These are phyloP conservation scores for Baccha elongata DNA, from an alignment of 2,888 invertebrate species.

Conservation along the genomic window DNA sequence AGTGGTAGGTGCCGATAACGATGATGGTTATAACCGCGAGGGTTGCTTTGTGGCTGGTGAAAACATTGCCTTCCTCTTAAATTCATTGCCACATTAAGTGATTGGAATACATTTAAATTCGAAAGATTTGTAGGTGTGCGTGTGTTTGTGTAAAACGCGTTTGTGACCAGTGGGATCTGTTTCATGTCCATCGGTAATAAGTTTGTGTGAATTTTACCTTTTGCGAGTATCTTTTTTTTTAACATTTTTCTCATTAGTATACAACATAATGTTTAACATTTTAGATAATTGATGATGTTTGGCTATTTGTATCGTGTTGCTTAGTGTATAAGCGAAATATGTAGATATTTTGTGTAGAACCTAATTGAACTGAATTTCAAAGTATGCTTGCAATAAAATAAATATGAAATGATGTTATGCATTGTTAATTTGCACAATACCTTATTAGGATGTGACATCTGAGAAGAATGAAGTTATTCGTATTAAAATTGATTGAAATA, in stretches of 20 bases:
- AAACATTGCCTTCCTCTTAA: slow-evolving; percentile 28
- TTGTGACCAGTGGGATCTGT: slow-evolving; percentile 4
- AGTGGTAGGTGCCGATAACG: slow-evolving; percentile 38
- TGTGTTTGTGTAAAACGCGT: neutral
- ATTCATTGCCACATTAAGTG: slow-evolving; percentile 45
- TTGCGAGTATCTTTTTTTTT: neutral
- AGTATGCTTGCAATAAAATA: neutral
- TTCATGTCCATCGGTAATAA: slow-evolving; percentile 33
- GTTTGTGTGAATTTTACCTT: slow-evolving; percentile 31
- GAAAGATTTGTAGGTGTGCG: neutral
- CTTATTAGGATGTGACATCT: too few relatives aligned
- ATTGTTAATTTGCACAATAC: neutral
- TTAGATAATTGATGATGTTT: slow-evolving; percentile 6
- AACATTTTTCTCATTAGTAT: neutral
- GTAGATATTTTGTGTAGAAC: neutral
- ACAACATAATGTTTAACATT: slow-evolving; percentile 4
- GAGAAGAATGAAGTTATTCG: too few relatives aligned
- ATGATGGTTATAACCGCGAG: slow-evolving; percentile 48
- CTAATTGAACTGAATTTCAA: neutral
- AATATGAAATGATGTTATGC: neutral
- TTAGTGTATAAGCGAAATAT: neutral
- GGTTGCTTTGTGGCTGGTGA: slow-evolving; percentile 26
- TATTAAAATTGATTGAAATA: too few relatives aligned
- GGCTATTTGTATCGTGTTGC: neutral
- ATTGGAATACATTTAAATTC: slow-evolving; percentile 43